Evolutionary conservation across 35 echinoderm and acorn worm genomes (phyloP).

Genomic region (Ptychodera flava): DNA sequence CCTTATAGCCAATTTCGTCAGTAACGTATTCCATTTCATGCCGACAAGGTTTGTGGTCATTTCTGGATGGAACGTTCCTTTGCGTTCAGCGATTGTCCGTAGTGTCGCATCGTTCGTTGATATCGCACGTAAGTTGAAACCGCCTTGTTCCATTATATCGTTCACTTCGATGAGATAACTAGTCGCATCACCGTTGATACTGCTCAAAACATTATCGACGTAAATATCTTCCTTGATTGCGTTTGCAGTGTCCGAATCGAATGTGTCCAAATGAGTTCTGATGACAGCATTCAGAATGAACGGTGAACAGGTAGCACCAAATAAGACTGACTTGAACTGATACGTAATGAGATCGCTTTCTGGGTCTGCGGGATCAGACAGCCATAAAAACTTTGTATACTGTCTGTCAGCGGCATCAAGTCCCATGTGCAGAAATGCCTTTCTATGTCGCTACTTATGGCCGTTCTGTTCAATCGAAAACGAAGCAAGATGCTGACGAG

Average conservation of each 20-base stretch:
- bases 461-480: neutral
- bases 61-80: too few species aligned
- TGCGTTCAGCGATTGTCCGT: too few species aligned
- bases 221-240: neutral
- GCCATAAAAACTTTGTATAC: slow-evolving; percentile 8
- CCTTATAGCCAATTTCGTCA: too few species aligned
- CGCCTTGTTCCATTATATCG: too few species aligned
- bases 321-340: slow-evolving; percentile 4
- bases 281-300: neutral
- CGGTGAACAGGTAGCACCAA: slow-evolving; percentile 6
- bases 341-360: neutral
- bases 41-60: too few species aligned
- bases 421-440: slow-evolving; percentile 15
- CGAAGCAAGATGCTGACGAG: neutral
- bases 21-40: too few species aligned
- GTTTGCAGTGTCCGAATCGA: neutral
- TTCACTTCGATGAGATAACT: too few species aligned
- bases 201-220: too few species aligned
- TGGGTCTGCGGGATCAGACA: neutral
- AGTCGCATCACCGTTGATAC: too few species aligned
- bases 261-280: neutral
- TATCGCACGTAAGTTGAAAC: too few species aligned
- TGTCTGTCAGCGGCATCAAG: slow-evolving; percentile 5
- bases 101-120: too few species aligned
- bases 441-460: neutral